Evolutionary conservation across 2,888 invertebrate genomes (phyloP), one percentile per base, ranked within the genome.

Genomic region (Hyalella azteca): DNA sequence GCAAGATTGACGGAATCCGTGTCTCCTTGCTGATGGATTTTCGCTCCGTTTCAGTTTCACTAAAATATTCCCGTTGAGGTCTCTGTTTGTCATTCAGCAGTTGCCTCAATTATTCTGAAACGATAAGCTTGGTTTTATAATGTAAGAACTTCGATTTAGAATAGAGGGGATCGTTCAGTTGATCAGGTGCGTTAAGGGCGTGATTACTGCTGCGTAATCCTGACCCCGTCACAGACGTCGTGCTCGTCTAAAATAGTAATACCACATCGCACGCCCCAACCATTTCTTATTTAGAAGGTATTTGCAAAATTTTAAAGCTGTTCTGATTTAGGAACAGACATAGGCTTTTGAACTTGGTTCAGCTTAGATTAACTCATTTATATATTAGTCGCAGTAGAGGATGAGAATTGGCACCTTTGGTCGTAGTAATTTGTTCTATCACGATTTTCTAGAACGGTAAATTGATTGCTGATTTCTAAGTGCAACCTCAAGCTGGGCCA

Each of bases 81-180:
- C n/a, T n/a, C n/a, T n/a, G n/a, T n/a, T n/a, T n/a, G n/a, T n/a
- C n/a, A n/a, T n/a, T n/a, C n/a, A n/a, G n/a, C n/a, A n/a, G n/a
- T n/a, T n/a, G n/a, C n/a, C n/a, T n/a, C n/a, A n/a, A n/a, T n/a
- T n/a, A n/a, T n/a, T n/a, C n/a, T n/a, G n/a, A n/a, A n/a, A n/a
- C n/a, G n/a, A n/a, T n/a, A n/a, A n/a, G n/a, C 29, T 54, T 22
- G 54, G 13, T 54, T 54, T 26, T 22, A 26, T 54, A 54, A 13
- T 36, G 15, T 66, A 36, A 36, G 66, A 29, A n/a, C 22, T 36
- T 66, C 3, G 66, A 36, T 36, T 59, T 66, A 66, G 66, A 66
- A 66, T 66, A 66, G 66, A 66, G 66, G 66, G 66, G 66, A 66
- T 66, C 66, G 66, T 66, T 66, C 66, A 66, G 66, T 66, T n/a